phyloP scores from a whole-genome alignment of 2,888 invertebrate genomes.

The Calameuta filiformis region DNA sequence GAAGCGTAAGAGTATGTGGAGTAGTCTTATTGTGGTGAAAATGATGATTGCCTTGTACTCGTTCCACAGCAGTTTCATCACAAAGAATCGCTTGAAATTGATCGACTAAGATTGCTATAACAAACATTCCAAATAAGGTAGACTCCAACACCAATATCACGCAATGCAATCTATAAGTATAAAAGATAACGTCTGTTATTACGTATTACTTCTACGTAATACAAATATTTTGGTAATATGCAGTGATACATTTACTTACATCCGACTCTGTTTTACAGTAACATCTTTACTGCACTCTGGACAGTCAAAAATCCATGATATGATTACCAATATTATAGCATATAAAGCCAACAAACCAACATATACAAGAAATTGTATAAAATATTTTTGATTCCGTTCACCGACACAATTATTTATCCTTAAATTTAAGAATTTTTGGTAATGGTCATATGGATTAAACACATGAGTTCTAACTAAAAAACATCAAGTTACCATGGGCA shows the following conservation, averaged over 20 bases:
- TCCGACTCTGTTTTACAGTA: conserved; percentile 77
- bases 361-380: conserved; percentile 87
- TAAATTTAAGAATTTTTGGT: conserved; percentile 25
- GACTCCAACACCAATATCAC: conserved; percentile 85
- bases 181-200: conserved; percentile 12
- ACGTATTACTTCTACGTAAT: neutral
- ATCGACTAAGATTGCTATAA: conserved; percentile 86
- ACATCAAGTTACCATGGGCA: conserved; percentile 75
- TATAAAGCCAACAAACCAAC: conserved; percentile 77
- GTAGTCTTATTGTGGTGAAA: conserved; percentile 69
- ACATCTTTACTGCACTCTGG: conserved; percentile 74
- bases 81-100: conserved; percentile 85
- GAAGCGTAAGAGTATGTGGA: conserved; percentile 73
- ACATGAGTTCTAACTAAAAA: neutral
- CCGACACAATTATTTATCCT: conserved; percentile 95
- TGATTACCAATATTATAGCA: conserved; percentile 76
- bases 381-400: conserved; percentile 91
- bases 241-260: conserved; percentile 70
- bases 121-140: conserved; percentile 88
- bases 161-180: conserved; percentile 79
- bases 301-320: conserved; percentile 80
- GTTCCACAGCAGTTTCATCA: conserved; percentile 87
- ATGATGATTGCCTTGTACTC: conserved; percentile 77
- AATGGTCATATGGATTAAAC: neutral
- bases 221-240: conserved; percentile 9